phyloP scores from a whole-genome alignment of 2,797 vertebrate species.

The Fistularia tabacaria region DNA sequence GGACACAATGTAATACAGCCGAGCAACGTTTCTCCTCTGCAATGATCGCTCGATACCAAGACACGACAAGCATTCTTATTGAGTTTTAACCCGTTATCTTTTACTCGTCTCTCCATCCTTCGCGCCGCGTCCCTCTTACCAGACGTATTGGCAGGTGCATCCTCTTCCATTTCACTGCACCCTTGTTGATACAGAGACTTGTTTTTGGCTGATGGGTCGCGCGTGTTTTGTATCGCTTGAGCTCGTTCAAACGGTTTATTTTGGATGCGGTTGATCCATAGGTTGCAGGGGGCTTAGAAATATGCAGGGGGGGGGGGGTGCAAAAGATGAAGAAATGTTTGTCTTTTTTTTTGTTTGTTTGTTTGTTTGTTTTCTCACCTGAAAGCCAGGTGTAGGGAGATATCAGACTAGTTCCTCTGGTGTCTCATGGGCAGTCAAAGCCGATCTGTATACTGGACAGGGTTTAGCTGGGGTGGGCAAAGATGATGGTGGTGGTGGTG shows the following conservation, averaged over 20 bases:
- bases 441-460: conserved; percentile 42
- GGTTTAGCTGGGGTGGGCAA: conserved; percentile 23
- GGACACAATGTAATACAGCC: background rate
- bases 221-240: conserved; percentile 43
- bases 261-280: conserved; percentile 37
- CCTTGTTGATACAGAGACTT: conserved; percentile 49
- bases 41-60: conserved; percentile 41
- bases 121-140: conserved; percentile 44
- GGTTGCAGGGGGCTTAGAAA: conserved; percentile 23
- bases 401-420: conserved; percentile 47
- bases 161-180: conserved; percentile 70
- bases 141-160: conserved; percentile 69
- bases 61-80: conserved; percentile 45
- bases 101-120: conserved; percentile 33
- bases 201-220: conserved; percentile 34
- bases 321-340: no score
- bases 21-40: conserved; percentile 10
- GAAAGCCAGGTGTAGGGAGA: conserved; percentile 19
- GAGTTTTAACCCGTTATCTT: conserved; percentile 52
- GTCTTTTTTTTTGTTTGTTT: no score
- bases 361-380: conserved; percentile 23
- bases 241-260: conserved; percentile 43
- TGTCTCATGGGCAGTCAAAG: conserved; percentile 52
- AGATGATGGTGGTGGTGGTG: background rate
- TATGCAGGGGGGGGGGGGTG: conserved; percentile 8